Conservation (phyloP, 1,140 invertebrate genomes). For the Calephelis virginiensis region DNA sequence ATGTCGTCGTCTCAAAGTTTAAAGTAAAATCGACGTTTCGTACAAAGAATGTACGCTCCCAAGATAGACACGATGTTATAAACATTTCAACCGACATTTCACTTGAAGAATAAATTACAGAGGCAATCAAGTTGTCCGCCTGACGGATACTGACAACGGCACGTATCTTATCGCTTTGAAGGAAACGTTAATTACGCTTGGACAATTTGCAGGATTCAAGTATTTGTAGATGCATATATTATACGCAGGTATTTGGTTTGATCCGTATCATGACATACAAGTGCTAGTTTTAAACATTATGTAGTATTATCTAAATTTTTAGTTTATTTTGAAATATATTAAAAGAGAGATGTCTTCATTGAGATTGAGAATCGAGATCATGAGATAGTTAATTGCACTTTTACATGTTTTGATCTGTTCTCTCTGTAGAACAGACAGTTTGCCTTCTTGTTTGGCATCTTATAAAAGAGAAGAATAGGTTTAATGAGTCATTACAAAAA, state of each 20-base stretch:
- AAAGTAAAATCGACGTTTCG: background rate
- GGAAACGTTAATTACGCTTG: slow-evolving; percentile 19
- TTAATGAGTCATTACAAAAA: no score
- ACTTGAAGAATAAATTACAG: slow-evolving; percentile 18
- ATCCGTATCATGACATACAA: background rate
- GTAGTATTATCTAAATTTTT: no score
- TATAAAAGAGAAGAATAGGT: no score
- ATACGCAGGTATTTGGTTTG: background rate
- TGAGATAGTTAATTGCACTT: no score
- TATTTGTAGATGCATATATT: slow-evolving; percentile 10
- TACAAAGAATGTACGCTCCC: background rate
- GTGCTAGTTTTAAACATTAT: no score
- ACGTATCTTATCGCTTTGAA: slow-evolving; percentile 19
- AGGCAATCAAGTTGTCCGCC: slow-evolving; percentile 22
- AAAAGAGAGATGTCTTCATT: no score
- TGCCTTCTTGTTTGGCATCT: no score
- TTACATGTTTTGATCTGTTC: no score
- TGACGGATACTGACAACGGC: slow-evolving; percentile 21
- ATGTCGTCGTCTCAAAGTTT: no score
- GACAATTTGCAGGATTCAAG: slow-evolving; percentile 20
- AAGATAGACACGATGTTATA: slow-evolving; percentile 12
- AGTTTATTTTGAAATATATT: no score
- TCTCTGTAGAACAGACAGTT: no score
- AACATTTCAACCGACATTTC: slow-evolving; percentile 15
- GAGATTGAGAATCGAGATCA: no score